Percentiles rank a stretch among this genome's conserved stretches.
Evolutionary conservation across 1,140 invertebrate species (phyloP).

Genomic region (Capitella teleta): DNA sequence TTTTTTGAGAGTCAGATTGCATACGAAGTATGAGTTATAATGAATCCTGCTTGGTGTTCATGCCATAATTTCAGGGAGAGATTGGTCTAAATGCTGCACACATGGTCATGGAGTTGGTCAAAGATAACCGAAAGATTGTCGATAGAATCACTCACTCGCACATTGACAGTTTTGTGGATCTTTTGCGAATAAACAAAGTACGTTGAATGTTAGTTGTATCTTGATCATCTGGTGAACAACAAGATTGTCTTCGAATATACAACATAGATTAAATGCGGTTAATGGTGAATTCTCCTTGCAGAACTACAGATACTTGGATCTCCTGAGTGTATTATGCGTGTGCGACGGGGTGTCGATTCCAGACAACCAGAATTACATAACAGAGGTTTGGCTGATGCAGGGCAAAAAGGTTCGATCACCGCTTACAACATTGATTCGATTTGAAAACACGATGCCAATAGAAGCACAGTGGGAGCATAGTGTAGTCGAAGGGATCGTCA

Average conservation of each 20-base stretch:
- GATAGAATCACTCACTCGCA: slow-evolving; percentile 32
- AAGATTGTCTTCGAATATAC: background rate
- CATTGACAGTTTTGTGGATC: slow-evolving; percentile 31
- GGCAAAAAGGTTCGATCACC: background rate
- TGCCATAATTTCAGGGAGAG: slow-evolving; percentile 31
- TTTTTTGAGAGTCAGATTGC: slow-evolving; percentile 16
- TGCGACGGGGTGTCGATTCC: slow-evolving; percentile 39
- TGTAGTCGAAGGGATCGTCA: no score
- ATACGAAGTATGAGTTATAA: slow-evolving; percentile 6
- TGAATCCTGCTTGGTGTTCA: no score
- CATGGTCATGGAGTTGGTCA: slow-evolving; percentile 40
- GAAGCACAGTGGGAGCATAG: no score
- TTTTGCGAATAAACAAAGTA: slow-evolving; percentile 32
- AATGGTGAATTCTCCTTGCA: no score
- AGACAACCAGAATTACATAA: slow-evolving; percentile 41
- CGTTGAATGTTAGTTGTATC: no score
- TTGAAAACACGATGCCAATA: no score
- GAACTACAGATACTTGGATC: slow-evolving; percentile 39
- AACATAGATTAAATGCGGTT: background rate
- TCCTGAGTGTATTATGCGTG: slow-evolving; percentile 39
- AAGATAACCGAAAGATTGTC: slow-evolving; percentile 38
- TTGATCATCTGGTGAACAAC: no score
- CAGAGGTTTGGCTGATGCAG: slow-evolving; percentile 9
- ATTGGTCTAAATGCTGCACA: slow-evolving; percentile 40
- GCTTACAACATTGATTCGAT: no score